A percentile compares a stretch with the other conserved stretches of the same genome.
These are phyloP conservation scores for Agelaius tricolor DNA, from an alignment of 2,113 vertebrate genomes.

Conservation along the genomic window DNA sequence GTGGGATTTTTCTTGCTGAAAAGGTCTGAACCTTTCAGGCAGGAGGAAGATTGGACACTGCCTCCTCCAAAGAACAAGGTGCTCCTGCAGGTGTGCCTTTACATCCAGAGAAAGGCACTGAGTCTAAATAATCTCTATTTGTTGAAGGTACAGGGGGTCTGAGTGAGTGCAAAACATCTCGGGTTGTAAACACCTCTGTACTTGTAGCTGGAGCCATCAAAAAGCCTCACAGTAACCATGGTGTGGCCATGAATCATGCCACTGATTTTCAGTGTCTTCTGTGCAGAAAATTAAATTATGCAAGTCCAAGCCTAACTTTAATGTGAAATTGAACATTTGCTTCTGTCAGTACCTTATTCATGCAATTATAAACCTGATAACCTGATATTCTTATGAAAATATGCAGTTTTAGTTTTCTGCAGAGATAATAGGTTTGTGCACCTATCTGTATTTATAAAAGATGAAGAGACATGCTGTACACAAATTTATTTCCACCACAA, in stretches of 20 bases:
- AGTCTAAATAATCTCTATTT: constrained; percentile 17
- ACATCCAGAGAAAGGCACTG: background rate
- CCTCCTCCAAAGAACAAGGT: background rate
- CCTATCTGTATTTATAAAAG: constrained; percentile 16
- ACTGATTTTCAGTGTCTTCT: constrained; percentile 87
- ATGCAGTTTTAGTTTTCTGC: constrained; percentile 28
- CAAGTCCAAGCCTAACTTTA: constrained; percentile 74
- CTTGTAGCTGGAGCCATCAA: constrained; percentile 47
- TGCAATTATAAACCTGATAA: constrained; percentile 70
- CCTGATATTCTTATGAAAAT: constrained; percentile 50
- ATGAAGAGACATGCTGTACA: background rate
- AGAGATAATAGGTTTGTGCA: constrained; percentile 27
- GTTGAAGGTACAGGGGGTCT: constrained; percentile 8
- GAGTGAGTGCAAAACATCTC: constrained; percentile 36
- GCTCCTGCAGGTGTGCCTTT: background rate
- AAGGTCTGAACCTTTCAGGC: background rate
- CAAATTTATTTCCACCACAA: background rate
- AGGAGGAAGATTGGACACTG: background rate
- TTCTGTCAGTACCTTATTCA: constrained; percentile 79
- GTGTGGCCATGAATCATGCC: constrained; percentile 85
- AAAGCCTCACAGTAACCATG: constrained; percentile 71
- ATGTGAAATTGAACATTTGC: constrained; percentile 72
- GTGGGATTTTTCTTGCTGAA: background rate
- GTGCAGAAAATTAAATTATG: constrained; percentile 92
- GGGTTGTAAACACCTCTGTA: constrained; percentile 53